Conservation (phyloP, 2,797 vertebrate species). For the Nannoperca australis region DNA sequence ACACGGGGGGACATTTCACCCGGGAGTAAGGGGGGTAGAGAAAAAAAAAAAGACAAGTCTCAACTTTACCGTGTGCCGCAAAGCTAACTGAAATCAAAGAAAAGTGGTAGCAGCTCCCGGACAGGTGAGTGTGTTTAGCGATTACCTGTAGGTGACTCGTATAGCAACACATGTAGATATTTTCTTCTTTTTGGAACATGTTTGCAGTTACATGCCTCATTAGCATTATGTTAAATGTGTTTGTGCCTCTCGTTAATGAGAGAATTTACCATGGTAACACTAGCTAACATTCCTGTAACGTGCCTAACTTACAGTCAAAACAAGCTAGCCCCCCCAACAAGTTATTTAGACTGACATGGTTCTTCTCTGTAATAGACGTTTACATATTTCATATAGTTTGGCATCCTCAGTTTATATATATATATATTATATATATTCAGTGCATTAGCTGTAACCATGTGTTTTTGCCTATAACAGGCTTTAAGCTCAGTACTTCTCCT, state of each 20-base stretch:
- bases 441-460: background rate
- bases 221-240: background rate
- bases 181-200: background rate
- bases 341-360: background rate
- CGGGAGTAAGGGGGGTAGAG: background rate
- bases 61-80: conserved; percentile 24
- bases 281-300: background rate
- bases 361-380: background rate
- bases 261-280: conserved; percentile 12
- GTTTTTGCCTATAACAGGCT: background rate
- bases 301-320: background rate
- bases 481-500: background rate
- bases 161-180: too few relatives aligned
- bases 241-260: background rate
- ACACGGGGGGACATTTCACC: background rate
- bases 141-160: conserved; percentile 8
- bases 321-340: background rate
- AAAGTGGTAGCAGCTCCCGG: conserved; percentile 30
- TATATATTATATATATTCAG: accelerated
- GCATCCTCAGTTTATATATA: background rate
- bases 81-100: conserved; percentile 10
- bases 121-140: conserved; percentile 67
- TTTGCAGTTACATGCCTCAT: background rate
- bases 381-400: background rate
- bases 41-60: background rate